A percentile compares a stretch with the other conserved stretches of the same genome.
Evolutionary conservation across 2,797 vertebrate genomes (phyloP).

Genomic region (Protosalanx chinensis): DNA sequence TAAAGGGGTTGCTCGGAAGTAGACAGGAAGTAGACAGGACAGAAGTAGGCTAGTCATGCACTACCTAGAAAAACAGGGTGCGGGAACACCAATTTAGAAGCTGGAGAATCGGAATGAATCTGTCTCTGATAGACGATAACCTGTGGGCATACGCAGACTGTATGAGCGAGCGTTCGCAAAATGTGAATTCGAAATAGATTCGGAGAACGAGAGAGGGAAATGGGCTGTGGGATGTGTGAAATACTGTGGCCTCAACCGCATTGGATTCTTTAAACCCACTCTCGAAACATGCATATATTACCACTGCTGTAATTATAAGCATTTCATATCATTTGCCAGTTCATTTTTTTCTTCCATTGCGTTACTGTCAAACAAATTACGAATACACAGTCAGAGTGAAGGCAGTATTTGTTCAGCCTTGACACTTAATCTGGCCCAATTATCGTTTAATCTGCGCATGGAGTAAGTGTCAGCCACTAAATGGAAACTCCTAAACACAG

Average conservation of each 20-base stretch:
- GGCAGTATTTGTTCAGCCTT: constrained; percentile 39
- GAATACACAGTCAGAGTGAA: constrained; percentile 27
- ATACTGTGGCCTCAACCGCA: constrained; percentile 3
- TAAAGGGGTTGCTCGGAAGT: constrained; percentile 12
- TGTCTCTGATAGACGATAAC: constrained; percentile 22
- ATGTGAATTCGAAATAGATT: constrained; percentile 22
- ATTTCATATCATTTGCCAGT: constrained; percentile 53
- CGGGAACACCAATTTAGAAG: background rate
- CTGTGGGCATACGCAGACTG: constrained; percentile 19
- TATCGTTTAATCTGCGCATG: constrained; percentile 43
- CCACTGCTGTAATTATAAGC: constrained; percentile 47
- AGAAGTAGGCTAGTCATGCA: constrained; percentile 15
- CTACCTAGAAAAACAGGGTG: background rate
- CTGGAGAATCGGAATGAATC: constrained; percentile 20
- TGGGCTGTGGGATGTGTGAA: constrained; percentile 22
- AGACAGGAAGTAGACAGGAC: constrained; percentile 14
- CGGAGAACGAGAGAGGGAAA: constrained; percentile 8
- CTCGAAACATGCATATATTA: constrained; percentile 40
- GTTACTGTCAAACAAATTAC: constrained; percentile 45
- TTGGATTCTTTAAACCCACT: constrained; percentile 34
- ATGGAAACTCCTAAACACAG: constrained; percentile 33
- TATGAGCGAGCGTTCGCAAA: constrained; percentile 17
- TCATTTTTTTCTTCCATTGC: constrained; percentile 40
- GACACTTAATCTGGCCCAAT: constrained; percentile 51
- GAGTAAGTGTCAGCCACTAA: constrained; percentile 28